Conservation (phyloP, 2,797 vertebrate genomes). For the Geotrypetes seraphini region DNA sequence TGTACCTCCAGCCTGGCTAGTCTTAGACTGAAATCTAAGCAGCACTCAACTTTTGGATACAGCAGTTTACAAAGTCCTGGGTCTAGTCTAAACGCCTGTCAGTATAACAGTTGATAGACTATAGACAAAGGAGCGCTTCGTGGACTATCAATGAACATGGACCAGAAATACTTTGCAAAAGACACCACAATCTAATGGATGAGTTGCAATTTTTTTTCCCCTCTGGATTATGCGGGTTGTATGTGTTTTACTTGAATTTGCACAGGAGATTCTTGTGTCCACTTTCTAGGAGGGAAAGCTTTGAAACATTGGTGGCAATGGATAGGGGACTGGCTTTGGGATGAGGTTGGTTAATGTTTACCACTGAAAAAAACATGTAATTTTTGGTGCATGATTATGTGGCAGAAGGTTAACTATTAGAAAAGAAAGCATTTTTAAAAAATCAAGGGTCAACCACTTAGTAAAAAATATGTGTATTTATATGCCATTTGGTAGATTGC, state of each 20-base stretch:
- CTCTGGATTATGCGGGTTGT: constrained; percentile 81
- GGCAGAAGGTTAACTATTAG: constrained; percentile 22
- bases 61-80: constrained; percentile 85
- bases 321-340: constrained; percentile 20
- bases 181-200: constrained; percentile 58
- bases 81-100: constrained; percentile 87
- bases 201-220: constrained; percentile 81
- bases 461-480: constrained; percentile 43
- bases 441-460: constrained; percentile 43
- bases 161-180: constrained; percentile 33
- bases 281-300: constrained; percentile 42
- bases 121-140: not conserved
- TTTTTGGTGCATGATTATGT: constrained; percentile 25
- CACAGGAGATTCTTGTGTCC: constrained; percentile 62
- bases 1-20: constrained; percentile 93
- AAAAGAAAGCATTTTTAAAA: constrained; percentile 32
- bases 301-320: constrained; percentile 2
- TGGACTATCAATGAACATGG: constrained; percentile 26
- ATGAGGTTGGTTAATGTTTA: constrained; percentile 31
- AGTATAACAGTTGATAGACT: constrained; percentile 91
- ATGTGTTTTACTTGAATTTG: constrained; percentile 77
- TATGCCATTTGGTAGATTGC: constrained; percentile 36
- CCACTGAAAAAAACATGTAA: constrained; percentile 28
- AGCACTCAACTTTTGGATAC: constrained; percentile 92
- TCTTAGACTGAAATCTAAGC: constrained; percentile 95